Percentiles rank a stretch among this genome's conserved stretches.
Evolutionary conservation across 2,888 invertebrate species (phyloP).

Genomic region (Isoperla grammatica): DNA sequence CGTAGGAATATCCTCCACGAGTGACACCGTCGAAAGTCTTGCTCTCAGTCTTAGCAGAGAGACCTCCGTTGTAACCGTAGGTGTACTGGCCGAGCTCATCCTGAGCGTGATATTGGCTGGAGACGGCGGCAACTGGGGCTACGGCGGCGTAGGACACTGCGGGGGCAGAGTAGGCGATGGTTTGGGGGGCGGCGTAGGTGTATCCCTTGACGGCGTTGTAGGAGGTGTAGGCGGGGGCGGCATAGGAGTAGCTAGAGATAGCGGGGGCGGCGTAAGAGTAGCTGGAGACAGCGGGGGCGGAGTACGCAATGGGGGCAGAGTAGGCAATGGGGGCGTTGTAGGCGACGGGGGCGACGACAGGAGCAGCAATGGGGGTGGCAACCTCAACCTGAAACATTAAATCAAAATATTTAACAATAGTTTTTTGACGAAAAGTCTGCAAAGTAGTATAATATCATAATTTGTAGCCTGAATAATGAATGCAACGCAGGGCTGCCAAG

Average conservation of each 20-base stretch:
- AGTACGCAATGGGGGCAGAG: background rate
- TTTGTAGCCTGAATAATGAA: too few species aligned
- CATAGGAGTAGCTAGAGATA: conserved; percentile 36
- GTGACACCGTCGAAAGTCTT: conserved; percentile 50
- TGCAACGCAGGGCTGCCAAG: too few species aligned
- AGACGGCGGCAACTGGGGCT: conserved; percentile 35
- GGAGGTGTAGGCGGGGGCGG: conserved; percentile 36
- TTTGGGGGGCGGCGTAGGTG: conserved; percentile 13
- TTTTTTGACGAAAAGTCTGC: too few species aligned
- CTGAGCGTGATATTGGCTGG: conserved; percentile 52
- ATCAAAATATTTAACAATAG: too few species aligned
- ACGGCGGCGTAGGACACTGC: background rate
- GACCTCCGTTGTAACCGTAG: conserved; percentile 59
- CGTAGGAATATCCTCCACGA: conserved; percentile 61
- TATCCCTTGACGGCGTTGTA: background rate
- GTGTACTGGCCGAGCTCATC: conserved; percentile 53
- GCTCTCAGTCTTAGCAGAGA: conserved; percentile 58
- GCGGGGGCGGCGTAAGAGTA: conserved; percentile 30
- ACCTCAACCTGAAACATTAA: conserved; percentile 29
- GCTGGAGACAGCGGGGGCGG: background rate
- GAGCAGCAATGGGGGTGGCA: too few species aligned
- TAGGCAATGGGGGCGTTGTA: conserved; percentile 38
- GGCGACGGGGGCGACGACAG: conserved; percentile 54
- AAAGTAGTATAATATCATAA: too few species aligned
- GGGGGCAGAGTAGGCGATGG: conserved; percentile 5